Conservation (phyloP, 2,797 vertebrate species). For the Cyprinella venusta region DNA sequence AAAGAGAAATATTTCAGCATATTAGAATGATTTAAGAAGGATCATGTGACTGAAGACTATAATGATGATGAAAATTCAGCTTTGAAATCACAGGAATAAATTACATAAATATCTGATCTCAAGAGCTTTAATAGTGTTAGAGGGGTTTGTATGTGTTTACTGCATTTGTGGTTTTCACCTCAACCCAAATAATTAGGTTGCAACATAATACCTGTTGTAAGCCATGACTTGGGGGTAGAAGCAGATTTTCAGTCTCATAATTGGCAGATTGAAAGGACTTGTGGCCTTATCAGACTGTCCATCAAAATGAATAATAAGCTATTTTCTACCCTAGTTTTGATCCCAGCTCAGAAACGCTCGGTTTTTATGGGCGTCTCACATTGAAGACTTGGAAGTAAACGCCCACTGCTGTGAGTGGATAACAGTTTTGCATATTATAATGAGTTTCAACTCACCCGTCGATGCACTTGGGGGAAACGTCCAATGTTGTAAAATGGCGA, state of each 20-base stretch:
- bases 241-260: conserved; percentile 17
- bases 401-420: no score
- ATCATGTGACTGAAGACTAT: no score
- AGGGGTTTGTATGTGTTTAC: conserved; percentile 36
- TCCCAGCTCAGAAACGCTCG: no score
- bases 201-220: conserved; percentile 30
- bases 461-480: no score
- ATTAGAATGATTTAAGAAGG: no score
- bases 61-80: background rate
- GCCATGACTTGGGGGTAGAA: background rate
- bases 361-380: no score
- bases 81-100: background rate
- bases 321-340: no score
- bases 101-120: conserved; percentile 38
- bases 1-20: background rate
- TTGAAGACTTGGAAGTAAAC: no score
- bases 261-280: conserved; percentile 1
- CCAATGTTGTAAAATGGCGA: no score
- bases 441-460: no score
- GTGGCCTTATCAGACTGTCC: conserved; percentile 25
- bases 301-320: no score
- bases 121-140: conserved; percentile 40
- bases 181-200: conserved; percentile 9
- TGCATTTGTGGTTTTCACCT: conserved; percentile 3
- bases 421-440: no score